Conservation (phyloP, 1,140 invertebrate genomes). For the Heterodera schachtii region DNA sequence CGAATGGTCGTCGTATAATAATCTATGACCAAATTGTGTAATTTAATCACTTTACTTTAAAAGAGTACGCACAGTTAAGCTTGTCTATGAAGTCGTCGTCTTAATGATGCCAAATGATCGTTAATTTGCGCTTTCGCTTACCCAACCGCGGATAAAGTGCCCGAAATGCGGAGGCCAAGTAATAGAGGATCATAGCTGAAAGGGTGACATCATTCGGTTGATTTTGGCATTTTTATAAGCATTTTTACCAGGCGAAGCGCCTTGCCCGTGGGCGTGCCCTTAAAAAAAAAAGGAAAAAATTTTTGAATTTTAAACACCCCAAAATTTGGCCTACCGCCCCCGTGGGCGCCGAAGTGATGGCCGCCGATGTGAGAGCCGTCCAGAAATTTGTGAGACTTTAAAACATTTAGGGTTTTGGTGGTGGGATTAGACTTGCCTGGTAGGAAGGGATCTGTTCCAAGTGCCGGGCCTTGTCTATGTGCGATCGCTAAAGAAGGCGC, state of each 20-base stretch:
- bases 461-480: slow-evolving; percentile 64
- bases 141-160: slow-evolving; percentile 62
- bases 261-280: slow-evolving; percentile 61
- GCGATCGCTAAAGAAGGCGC: slow-evolving; percentile 58
- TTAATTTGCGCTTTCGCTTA: not conserved
- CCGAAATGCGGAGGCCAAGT: slow-evolving; percentile 64
- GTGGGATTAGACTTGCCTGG: slow-evolving; percentile 47
- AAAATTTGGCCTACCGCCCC: slow-evolving; percentile 47
- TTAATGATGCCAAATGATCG: not conserved
- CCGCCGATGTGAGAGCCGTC: slow-evolving; percentile 65
- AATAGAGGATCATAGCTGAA: slow-evolving; percentile 65
- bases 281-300: not conserved
- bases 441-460: slow-evolving; percentile 64
- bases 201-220: not conserved
- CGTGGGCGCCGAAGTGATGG: slow-evolving; percentile 65
- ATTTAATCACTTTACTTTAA: not conserved
- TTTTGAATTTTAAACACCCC: not conserved
- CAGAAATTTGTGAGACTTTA: slow-evolving; percentile 64
- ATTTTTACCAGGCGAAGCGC: slow-evolving; percentile 57
- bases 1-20: slow-evolving; percentile 66
- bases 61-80: slow-evolving; percentile 50
- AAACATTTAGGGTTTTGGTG: not conserved
- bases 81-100: slow-evolving; percentile 66
- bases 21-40: slow-evolving; percentile 15
- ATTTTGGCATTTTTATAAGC: not conserved